Base-by-base conservation (phyloP, 2,888 invertebrate species). In the Tiphia femorata region DNA sequence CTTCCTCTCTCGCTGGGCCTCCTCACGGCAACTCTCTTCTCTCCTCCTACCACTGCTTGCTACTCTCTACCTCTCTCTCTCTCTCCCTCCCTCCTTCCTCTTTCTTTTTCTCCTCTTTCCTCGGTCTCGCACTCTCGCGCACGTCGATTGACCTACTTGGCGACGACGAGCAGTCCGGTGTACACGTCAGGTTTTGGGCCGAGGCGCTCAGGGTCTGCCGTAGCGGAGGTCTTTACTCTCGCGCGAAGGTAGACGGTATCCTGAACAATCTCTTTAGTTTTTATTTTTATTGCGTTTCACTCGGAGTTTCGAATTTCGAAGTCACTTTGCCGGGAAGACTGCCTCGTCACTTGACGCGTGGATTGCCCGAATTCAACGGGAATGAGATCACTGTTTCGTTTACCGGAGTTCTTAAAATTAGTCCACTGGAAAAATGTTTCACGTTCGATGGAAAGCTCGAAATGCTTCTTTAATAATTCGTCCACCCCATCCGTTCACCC, bases 91-190 rank as follows among this genome's bases (percentile, higher is more conserved):
- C 27, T 55, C 41, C 16, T 49, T 41, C 33, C 53, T 37, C 20
- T 61, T 49, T 38, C 52, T 65, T 48, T 65, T 61, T 54, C 49
- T 60, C 52, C 49, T 48, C 49, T 61, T 33, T 49, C 61, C 58
- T 49, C 56, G 48, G 65, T 62, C 64, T 67, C 61, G 67, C 70
- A 62, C 70, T 70, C 70, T 64, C 69, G 52, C 69, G 50, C 64
- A 63, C 67, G 52, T 59, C 67, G 62, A 48, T 53, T 70, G 70
- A 70, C 70, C 70, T 70, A 70, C 70, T 70, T 70, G 70, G 55
- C 50, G 54, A n/a, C 49, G 40, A n/a, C n/a, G 58, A 50, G 58
- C 64, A 58, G 58, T 66, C 64, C 59, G 70, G 57, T 59, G 58
- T 61, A 53, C 60, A 53, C 64, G 66, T 70, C 67, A 59, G 58